Evolutionary conservation across 2,113 vertebrate genomes (phyloP).

Genomic region (Dissostichus mawsoni): DNA sequence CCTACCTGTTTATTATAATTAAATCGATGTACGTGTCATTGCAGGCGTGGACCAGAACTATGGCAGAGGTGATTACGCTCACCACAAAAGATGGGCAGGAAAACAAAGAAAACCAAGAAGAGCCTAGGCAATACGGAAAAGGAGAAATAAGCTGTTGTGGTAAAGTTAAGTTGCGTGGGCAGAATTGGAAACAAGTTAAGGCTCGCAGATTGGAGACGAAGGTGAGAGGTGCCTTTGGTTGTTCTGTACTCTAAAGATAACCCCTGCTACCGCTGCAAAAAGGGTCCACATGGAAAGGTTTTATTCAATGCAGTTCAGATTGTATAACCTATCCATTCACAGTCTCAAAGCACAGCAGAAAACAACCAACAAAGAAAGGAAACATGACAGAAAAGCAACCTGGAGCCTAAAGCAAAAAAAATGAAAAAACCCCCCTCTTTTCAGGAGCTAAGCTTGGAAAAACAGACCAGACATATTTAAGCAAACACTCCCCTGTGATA

Average conservation of each 20-base stretch:
- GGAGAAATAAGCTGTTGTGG: background rate
- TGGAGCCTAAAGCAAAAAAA: background rate
- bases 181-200: constrained; percentile 31
- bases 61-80: constrained; percentile 17
- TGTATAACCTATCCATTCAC: constrained; percentile 50
- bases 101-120: constrained; percentile 18
- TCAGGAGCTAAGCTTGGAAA: constrained; percentile 14
- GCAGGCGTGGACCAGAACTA: constrained; percentile 32
- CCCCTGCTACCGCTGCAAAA: constrained; percentile 25
- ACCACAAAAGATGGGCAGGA: constrained; percentile 28
- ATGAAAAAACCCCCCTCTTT: background rate
- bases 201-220: constrained; percentile 30
- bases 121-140: constrained; percentile 12
- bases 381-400: constrained; percentile 34
- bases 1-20: constrained; percentile 80
- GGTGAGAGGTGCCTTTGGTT: constrained; percentile 53
- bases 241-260: constrained; percentile 57
- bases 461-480: constrained; percentile 42
- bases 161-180: constrained; percentile 26
- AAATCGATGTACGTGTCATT: constrained; percentile 74
- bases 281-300: constrained; percentile 30
- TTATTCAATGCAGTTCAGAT: constrained; percentile 50
- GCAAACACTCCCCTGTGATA: constrained; percentile 45
- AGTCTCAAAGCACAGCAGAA: constrained; percentile 28
- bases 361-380: constrained; percentile 40